Percentiles rank a stretch among this genome's conserved stretches.
These are phyloP conservation scores for Phengaris arion DNA, from an alignment of 2,888 invertebrate species.

Conservation along the genomic window DNA sequence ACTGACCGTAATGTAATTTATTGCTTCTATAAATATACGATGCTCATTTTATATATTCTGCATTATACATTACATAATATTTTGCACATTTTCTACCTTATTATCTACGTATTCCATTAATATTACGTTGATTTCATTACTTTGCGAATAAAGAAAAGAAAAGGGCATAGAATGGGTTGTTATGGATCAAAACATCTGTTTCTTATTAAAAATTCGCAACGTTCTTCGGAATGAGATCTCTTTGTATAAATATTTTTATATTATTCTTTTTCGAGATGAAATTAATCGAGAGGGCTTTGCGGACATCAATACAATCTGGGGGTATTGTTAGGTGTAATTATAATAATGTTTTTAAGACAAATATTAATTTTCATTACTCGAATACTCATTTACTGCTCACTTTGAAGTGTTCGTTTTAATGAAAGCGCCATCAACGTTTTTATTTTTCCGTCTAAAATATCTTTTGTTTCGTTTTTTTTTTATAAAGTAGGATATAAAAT, in stretches of 20 bases:
- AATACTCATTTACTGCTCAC: constrained; percentile 51
- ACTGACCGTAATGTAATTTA: constrained; percentile 37
- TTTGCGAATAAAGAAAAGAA: constrained; percentile 27
- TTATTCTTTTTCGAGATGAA: constrained; percentile 66
- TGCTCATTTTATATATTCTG: constrained; percentile 11
- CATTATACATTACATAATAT: neutral
- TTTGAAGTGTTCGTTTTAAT: constrained; percentile 54
- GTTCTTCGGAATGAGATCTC: constrained; percentile 51
- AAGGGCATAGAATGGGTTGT: constrained; percentile 37
- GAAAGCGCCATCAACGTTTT: constrained; percentile 36
- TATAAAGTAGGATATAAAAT: constrained; percentile 31
- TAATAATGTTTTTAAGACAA: constrained; percentile 68
- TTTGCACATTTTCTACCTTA: constrained; percentile 1
- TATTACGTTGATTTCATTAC: constrained; percentile 15
- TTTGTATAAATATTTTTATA: constrained; percentile 44
- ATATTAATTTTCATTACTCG: constrained; percentile 74
- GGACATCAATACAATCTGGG: constrained; percentile 71
- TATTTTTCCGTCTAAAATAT: constrained; percentile 32
- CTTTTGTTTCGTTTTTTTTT: constrained; percentile 33
- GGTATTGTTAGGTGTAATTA: constrained; percentile 73
- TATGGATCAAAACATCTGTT: constrained; percentile 49
- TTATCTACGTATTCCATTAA: neutral
- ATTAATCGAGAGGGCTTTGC: constrained; percentile 70
- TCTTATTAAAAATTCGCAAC: constrained; percentile 56
- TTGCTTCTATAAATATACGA: constrained; percentile 30